phyloP scores from a whole-genome alignment of 2,888 invertebrate genomes.

The Drosophila mayaguana region DNA sequence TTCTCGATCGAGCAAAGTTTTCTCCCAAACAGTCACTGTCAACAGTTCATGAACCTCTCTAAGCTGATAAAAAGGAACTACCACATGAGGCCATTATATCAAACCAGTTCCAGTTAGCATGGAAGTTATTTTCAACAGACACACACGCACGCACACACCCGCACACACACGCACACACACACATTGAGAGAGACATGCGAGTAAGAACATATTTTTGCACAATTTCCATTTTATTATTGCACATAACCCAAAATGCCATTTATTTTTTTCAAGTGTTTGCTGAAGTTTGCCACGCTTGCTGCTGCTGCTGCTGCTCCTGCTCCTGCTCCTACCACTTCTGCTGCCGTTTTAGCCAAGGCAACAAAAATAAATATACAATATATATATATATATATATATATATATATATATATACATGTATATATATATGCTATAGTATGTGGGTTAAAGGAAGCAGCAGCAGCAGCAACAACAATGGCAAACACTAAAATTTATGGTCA shows the following conservation, averaged over 20 bases:
- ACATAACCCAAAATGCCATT: constrained; percentile 76
- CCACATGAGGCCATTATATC: constrained; percentile 59
- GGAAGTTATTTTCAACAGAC: constrained; percentile 29
- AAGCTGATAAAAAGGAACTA: constrained; percentile 29
- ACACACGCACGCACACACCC: background rate
- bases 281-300: constrained; percentile 62
- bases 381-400: too few relatives aligned
- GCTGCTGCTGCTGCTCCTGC: constrained; percentile 5
- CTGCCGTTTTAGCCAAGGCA: background rate
- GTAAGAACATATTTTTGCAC: constrained; percentile 70
- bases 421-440: background rate
- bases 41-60: constrained; percentile 45
- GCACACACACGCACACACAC: background rate
- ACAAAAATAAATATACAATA: constrained; percentile 10
- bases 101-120: constrained; percentile 36
- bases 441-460: constrained; percentile 18
- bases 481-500: constrained; percentile 82
- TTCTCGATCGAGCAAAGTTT: constrained; percentile 25
- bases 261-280: constrained; percentile 77
- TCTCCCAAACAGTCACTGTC: constrained; percentile 49
- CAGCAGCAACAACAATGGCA: constrained; percentile 59
- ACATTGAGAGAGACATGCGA: too few relatives aligned
- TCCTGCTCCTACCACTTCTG: background rate
- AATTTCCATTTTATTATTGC: constrained; percentile 78
- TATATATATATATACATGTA: constrained; percentile 9